Conservation (phyloP, 2,888 invertebrate genomes). For the Pyralis farinalis region DNA sequence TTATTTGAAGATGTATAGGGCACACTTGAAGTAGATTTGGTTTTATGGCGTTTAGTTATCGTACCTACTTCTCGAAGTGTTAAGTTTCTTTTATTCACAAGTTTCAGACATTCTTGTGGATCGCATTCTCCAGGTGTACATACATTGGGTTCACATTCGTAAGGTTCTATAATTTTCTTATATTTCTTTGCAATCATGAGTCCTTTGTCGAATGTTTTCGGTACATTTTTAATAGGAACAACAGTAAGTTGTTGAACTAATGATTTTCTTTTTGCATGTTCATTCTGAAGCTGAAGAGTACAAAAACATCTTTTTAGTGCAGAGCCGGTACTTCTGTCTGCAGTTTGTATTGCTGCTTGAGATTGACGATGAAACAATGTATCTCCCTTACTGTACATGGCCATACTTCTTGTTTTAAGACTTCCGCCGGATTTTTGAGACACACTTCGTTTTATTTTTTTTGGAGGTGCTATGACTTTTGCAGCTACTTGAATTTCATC, state of each 20-base stretch:
- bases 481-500: constrained; percentile 15
- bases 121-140: constrained; percentile 23
- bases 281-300: constrained; percentile 30
- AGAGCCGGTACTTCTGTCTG: constrained; percentile 12
- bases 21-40: too few relatives aligned
- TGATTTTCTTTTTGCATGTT: constrained; percentile 7
- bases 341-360: constrained; percentile 13
- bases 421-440: constrained; percentile 5
- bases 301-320: constrained; percentile 34
- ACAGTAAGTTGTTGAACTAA: constrained; percentile 7
- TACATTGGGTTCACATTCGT: constrained; percentile 29
- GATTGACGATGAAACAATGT: constrained; percentile 11
- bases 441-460: constrained; percentile 3
- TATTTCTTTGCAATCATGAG: constrained; percentile 6
- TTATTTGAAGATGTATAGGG: too few relatives aligned
- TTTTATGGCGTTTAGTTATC: constrained; percentile 4
- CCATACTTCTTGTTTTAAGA: background rate
- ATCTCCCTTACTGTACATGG: background rate
- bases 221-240: constrained; percentile 3
- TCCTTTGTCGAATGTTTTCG: constrained; percentile 2
- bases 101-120: constrained; percentile 25
- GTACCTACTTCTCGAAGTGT: constrained; percentile 14
- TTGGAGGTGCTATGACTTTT: background rate
- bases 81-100: constrained; percentile 16
- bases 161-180: constrained; percentile 14